Conservation (phyloP, 2,797 vertebrate species). For the Euthynnus affinis region DNA sequence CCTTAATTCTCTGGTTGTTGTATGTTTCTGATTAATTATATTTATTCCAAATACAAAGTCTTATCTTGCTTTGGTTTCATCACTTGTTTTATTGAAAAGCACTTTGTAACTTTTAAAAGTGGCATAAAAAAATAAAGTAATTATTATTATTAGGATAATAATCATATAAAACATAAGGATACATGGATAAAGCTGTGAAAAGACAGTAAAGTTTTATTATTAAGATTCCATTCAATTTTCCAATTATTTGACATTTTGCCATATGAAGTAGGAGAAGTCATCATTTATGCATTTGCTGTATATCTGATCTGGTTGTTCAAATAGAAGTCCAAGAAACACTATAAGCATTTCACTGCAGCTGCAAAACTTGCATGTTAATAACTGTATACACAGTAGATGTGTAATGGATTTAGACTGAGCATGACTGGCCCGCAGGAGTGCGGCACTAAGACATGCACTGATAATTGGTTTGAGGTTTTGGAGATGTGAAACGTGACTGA, state of each 20-base stretch:
- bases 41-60: too few relatives aligned
- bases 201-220: neutral
- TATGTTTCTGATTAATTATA: too few relatives aligned
- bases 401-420: constrained; percentile 12
- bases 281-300: constrained; percentile 21
- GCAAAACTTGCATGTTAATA: constrained; percentile 23
- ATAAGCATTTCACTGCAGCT: neutral
- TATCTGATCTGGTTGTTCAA: constrained; percentile 10
- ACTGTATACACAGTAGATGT: constrained; percentile 13
- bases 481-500: constrained; percentile 31
- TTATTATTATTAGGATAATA: neutral
- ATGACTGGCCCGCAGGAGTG: constrained; percentile 23
- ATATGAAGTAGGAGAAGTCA: constrained; percentile 12
- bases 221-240: neutral
- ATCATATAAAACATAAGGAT: neutral
- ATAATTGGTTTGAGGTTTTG: constrained; percentile 31
- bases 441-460: constrained; percentile 8
- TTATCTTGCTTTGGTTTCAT: too few relatives aligned
- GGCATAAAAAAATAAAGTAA: too few relatives aligned
- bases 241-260: constrained; percentile 17
- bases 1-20: too few relatives aligned
- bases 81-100: too few relatives aligned
- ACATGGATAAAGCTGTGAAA: constrained; percentile 11
- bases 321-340: neutral
- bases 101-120: too few relatives aligned